phyloP scores from a whole-genome alignment of 2,888 invertebrate species.

The Euproctis similis region DNA sequence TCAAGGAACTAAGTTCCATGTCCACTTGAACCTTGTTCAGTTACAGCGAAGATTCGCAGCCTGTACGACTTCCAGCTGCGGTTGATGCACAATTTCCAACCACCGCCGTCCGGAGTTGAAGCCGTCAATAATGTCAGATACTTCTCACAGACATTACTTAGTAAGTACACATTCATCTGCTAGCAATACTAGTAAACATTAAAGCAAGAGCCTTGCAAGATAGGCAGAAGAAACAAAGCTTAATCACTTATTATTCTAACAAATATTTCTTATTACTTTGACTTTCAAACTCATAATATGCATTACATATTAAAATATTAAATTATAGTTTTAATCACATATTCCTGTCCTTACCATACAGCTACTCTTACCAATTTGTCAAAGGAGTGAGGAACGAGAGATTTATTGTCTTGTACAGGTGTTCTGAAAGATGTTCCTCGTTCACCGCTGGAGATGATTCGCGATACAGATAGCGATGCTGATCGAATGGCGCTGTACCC shows the following conservation, averaged over 20 bases:
- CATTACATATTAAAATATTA: too few species aligned
- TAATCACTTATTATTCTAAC: too few species aligned
- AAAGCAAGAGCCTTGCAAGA: too few species aligned
- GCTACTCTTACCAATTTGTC: too few species aligned
- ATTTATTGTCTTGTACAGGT: too few species aligned
- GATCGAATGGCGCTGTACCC: conserved; percentile 94
- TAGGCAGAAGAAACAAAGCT: too few species aligned
- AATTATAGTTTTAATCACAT: too few species aligned
- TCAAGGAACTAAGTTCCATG: neutral
- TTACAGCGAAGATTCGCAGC: conserved; percentile 97
- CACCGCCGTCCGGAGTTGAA: conserved; percentile 95
- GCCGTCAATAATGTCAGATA: conserved; percentile 98
- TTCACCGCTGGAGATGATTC: conserved; percentile 93
- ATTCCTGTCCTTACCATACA: too few species aligned
- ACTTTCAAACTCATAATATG: too few species aligned
- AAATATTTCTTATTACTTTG: too few species aligned
- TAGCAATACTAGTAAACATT: too few species aligned
- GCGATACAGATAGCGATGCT: conserved; percentile 89
- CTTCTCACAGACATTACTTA: conserved; percentile 96
- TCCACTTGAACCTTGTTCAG: conserved; percentile 64
- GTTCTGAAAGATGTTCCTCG: conserved; percentile 97
- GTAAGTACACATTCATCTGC: conserved; percentile 82
- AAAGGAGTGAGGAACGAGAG: too few species aligned
- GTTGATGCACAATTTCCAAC: conserved; percentile 91
- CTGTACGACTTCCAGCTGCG: conserved; percentile 97